Conservation (phyloP, 1,140 invertebrate genomes). For the Platyscapa corneri region DNA sequence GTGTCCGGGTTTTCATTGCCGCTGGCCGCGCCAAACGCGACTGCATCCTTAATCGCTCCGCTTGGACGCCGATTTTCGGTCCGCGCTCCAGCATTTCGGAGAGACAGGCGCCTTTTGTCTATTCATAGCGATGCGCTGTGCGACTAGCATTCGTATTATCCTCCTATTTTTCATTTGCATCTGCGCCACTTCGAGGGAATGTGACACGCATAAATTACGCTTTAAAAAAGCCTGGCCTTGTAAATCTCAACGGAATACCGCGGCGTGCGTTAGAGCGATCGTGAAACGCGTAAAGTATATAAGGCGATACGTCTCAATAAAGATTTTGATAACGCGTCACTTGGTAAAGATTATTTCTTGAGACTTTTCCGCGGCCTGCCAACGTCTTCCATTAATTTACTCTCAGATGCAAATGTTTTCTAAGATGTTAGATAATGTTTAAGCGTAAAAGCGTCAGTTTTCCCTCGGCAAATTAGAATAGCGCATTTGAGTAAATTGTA, state of each 20-base stretch:
- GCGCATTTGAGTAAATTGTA: neutral
- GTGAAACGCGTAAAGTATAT: neutral
- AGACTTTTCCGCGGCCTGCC: neutral
- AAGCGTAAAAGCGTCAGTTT: neutral
- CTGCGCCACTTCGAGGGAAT: neutral
- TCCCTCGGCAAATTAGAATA: neutral
- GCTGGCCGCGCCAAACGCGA: slow-evolving; percentile 48
- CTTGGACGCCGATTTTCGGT: too few species aligned
- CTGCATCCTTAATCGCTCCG: too few species aligned
- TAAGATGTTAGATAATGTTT: neutral
- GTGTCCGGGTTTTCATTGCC: slow-evolving; percentile 46
- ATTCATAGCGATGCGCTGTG: neutral
- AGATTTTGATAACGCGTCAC: neutral
- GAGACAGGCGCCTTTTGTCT: neutral
- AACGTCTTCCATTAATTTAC: neutral
- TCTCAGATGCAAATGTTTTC: neutral
- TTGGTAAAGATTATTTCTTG: neutral
- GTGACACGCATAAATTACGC: neutral
- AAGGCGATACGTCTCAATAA: neutral
- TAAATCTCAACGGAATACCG: neutral
- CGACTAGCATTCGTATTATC: neutral
- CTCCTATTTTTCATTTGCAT: neutral
- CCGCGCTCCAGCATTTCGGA: too few species aligned
- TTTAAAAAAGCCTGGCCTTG: neutral
- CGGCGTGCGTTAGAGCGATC: neutral